Conservation (phyloP, 2,888 invertebrate genomes). For the Drosophila quasianomalipes region DNA sequence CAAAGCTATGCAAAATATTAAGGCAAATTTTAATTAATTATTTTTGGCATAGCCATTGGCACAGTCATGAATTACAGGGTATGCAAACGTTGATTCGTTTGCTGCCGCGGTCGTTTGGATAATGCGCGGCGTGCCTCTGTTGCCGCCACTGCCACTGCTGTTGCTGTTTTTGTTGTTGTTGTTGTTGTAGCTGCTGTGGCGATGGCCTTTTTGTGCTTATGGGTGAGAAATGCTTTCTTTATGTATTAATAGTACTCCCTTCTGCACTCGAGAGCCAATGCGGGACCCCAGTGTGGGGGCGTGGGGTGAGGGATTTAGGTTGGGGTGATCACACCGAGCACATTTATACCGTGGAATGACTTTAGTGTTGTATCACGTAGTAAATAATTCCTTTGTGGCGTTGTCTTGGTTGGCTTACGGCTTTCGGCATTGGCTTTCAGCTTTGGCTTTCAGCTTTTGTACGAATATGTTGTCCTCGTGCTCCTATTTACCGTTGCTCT, state of each 20-base stretch:
- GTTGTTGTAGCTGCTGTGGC: conserved; percentile 33
- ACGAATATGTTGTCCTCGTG: conserved; percentile 36
- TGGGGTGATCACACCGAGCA: conserved; percentile 39
- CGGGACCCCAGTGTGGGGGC: conserved; percentile 4
- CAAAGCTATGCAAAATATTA: neutral
- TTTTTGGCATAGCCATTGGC: neutral
- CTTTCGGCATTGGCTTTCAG: conserved; percentile 43
- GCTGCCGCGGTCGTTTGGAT: conserved; percentile 71
- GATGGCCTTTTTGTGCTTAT: conserved; percentile 77
- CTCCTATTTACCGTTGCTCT: conserved; percentile 47
- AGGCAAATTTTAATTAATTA: neutral
- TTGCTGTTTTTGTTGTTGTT: conserved; percentile 15
- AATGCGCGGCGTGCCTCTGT: conserved; percentile 67
- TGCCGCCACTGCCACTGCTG: conserved; percentile 29
- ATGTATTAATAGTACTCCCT: conserved; percentile 77
- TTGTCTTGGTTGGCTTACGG: conserved; percentile 74
- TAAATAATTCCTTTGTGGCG: conserved; percentile 80
- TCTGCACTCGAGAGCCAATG: conserved; percentile 62
- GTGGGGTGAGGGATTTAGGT: neutral
- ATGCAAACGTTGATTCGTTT: conserved; percentile 54
- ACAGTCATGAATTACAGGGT: conserved; percentile 19
- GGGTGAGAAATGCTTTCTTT: conserved; percentile 77
- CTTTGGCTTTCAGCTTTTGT: conserved; percentile 38
- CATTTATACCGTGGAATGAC: conserved; percentile 75
- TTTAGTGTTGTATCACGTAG: conserved; percentile 78